Conservation (phyloP, 2,797 vertebrate species). For the Pipistrellus kuhlii region DNA sequence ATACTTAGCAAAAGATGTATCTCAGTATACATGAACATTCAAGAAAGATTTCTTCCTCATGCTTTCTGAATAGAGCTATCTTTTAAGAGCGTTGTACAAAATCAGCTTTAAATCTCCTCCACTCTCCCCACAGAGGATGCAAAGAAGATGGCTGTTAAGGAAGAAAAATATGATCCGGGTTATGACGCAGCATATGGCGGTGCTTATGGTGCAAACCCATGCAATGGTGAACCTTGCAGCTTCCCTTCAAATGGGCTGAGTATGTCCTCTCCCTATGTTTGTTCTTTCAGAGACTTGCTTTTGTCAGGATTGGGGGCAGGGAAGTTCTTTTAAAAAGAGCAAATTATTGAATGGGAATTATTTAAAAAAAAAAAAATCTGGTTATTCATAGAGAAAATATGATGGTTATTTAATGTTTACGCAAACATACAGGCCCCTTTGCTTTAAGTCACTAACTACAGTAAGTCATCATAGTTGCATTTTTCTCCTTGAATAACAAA, state of each 20-base stretch:
- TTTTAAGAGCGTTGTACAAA: background rate
- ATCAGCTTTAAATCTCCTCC: slow-evolving; percentile 54
- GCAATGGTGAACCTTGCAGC: slow-evolving; percentile 89
- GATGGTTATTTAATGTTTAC: background rate
- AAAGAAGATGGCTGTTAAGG: slow-evolving; percentile 97
- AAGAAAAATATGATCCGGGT: slow-evolving; percentile 97
- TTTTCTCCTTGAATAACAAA: background rate
- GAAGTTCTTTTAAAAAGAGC: background rate
- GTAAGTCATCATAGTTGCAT: background rate
- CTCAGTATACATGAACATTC: background rate
- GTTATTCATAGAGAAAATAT: background rate
- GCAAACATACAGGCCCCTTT: background rate
- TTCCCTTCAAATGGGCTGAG: slow-evolving; percentile 89
- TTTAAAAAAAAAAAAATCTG: background rate
- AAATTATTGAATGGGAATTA: background rate
- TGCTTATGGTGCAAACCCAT: slow-evolving; percentile 87
- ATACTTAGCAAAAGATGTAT: background rate
- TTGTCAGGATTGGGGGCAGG: background rate
- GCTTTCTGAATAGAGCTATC: background rate
- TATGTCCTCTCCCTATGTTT: slow-evolving; percentile 72
- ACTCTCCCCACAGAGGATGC: slow-evolving; percentile 93
- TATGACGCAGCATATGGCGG: slow-evolving; percentile 96
- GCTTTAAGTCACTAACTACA: background rate
- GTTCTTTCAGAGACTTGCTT: background rate
- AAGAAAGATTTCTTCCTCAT: background rate